A percentile compares a stretch with the other conserved stretches of the same genome.
Evolutionary conservation across 2,113 vertebrate genomes (phyloP).

Genomic region (Burhinus oedicnemus): DNA sequence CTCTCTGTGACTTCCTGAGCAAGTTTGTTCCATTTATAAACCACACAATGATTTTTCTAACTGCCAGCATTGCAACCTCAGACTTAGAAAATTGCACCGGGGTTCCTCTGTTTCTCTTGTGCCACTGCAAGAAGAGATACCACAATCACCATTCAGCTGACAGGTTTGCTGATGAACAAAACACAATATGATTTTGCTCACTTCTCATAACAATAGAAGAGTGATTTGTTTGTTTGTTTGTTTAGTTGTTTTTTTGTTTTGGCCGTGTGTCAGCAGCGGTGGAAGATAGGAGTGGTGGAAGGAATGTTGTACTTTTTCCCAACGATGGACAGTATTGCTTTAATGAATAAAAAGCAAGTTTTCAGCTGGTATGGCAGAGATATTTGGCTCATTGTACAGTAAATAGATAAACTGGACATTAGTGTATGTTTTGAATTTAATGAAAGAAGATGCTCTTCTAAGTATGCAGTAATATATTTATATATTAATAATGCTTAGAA

Average conservation of each 20-base stretch:
- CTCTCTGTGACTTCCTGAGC: neutral
- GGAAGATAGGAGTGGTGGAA: neutral
- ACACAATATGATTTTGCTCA: neutral
- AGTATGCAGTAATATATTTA: neutral
- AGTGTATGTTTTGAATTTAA: neutral
- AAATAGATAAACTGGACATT: neutral
- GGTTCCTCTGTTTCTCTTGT: neutral
- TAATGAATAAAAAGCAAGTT: neutral
- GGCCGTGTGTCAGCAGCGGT: neutral
- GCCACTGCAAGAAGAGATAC: neutral
- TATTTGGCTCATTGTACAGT: neutral
- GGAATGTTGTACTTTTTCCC: neutral
- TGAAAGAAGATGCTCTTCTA: neutral
- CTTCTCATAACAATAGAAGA: neutral
- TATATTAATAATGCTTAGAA: neutral
- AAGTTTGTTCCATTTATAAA: conserved; percentile 1
- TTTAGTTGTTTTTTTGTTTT: neutral
- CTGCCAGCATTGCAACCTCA: neutral
- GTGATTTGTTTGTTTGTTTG: neutral
- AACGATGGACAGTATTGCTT: neutral
- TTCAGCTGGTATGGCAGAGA: neutral
- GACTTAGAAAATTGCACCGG: neutral
- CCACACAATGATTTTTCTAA: neutral
- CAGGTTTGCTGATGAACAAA: neutral
- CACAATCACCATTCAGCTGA: neutral